Percentiles rank a stretch among this genome's conserved stretches.
Conservation (phyloP, 2,113 vertebrate species). For the Callospermophilus lateralis region DNA sequence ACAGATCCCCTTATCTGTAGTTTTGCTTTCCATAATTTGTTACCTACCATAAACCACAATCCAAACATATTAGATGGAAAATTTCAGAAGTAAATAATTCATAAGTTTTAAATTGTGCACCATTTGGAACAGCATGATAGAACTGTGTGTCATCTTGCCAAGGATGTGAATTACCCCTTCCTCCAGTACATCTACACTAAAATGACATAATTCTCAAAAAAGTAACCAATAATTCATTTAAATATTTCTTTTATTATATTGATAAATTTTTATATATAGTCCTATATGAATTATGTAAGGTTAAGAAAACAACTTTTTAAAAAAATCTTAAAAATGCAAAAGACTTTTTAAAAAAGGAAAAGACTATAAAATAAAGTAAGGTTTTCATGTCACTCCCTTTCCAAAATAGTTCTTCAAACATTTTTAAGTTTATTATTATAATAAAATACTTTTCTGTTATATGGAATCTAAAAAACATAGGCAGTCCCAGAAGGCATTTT, state of each 20-base stretch:
- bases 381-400: background rate
- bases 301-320: background rate
- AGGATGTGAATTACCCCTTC: background rate
- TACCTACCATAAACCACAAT: background rate
- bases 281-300: background rate
- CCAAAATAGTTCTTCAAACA: background rate
- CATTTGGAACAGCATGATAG: background rate
- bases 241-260: constrained; percentile 22
- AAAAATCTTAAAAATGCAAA: constrained; percentile 11
- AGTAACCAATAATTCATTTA: background rate
- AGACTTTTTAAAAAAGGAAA: background rate
- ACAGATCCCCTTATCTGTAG: background rate
- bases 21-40: background rate
- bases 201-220: background rate
- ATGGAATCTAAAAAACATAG: too few species aligned
- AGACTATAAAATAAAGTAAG: background rate
- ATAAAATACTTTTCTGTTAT: too few species aligned
- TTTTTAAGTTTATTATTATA: too few species aligned
- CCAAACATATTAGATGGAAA: background rate
- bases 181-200: background rate
- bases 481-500: too few species aligned
- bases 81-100: background rate
- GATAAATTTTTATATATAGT: background rate
- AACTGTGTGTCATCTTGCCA: background rate
- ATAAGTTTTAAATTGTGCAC: background rate